Base-by-base conservation (phyloP, 2,797 vertebrate species). In the Myripristis murdjan region DNA sequence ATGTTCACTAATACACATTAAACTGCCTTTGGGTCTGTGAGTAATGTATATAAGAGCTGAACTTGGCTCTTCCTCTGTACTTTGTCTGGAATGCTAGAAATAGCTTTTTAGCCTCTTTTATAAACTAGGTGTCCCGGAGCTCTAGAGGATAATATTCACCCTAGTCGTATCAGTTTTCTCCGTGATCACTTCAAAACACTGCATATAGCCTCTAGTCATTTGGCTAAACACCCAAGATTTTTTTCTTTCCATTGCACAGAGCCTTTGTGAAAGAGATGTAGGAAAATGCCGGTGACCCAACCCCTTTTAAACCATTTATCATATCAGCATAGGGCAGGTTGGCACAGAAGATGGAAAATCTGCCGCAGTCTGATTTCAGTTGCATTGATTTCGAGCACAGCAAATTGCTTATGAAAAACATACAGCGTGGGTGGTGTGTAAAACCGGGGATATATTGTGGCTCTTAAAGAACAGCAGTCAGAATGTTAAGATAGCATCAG, bases 401-500 rank as follows among this genome's bases (percentile, higher is more conserved):
- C 82, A 88, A 92, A 91, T 87, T 85, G 91, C 88, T 90, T 84
- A 83, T 92, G 87, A 88, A 85, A 91, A 89, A 78, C 85, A 82
- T 76, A 65, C 67, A 68, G 91, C 76, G 88, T 90, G 91, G 90
- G 92, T 80, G 88, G 88, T 66, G 78, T 65, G 68, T 82, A 81
- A 83, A 78, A 81, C 73, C 20, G 48, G 64, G 82, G 85, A 83
- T 84, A 52, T 81, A 76, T 70, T 82, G 84, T 78, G 75, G 89
- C 86, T 83, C 86, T 87, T 90, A 90, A 90, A 90, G 91, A 89
- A 90, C 73, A 65, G 84, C 90, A 88, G 83, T 84, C 89, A 83
- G 87, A 83, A 88, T 88, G 88, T 91, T 87, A 90, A 91, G 92
- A 92, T 91, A 89, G 92, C 90, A 91, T 93, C 91, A 92, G 89